Conservation (phyloP, 2,113 vertebrate genomes). For the Nymphicus hollandicus region DNA sequence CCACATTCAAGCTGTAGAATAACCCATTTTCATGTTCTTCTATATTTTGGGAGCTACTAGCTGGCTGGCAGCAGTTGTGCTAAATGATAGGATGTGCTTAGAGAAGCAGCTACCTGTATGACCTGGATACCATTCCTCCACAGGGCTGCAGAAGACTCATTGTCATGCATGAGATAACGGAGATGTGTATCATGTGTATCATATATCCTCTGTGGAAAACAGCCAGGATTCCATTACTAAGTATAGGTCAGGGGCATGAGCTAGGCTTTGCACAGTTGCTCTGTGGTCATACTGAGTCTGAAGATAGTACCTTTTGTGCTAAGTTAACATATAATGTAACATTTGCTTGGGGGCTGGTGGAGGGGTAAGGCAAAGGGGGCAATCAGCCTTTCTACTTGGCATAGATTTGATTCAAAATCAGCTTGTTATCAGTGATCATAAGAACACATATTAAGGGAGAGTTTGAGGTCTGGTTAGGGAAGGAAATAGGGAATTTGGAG, state of each 20-base stretch:
- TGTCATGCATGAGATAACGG: conserved; percentile 47
- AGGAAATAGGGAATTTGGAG: neutral
- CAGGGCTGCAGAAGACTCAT: neutral
- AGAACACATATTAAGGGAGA: neutral
- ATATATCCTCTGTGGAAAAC: neutral
- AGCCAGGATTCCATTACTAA: conserved; percentile 62
- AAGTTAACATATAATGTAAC: neutral
- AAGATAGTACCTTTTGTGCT: neutral
- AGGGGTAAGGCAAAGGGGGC: neutral
- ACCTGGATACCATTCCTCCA: conserved; percentile 14
- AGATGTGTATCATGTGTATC: conserved; percentile 11
- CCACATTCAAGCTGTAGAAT: neutral
- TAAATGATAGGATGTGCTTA: neutral
- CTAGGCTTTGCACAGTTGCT: neutral
- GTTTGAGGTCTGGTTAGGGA: neutral
- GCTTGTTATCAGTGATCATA: neutral
- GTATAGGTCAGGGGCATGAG: conserved; percentile 22
- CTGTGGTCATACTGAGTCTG: neutral
- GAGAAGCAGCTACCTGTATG: conserved; percentile 38
- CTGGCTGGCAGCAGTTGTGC: neutral
- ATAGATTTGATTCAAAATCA: neutral
- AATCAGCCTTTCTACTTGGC: accelerated
- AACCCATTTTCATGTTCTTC: neutral
- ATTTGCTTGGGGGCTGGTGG: neutral
- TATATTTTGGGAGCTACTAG: neutral